phyloP scores from a whole-genome alignment of 2,113 vertebrate species.

The Grallaria varia region DNA sequence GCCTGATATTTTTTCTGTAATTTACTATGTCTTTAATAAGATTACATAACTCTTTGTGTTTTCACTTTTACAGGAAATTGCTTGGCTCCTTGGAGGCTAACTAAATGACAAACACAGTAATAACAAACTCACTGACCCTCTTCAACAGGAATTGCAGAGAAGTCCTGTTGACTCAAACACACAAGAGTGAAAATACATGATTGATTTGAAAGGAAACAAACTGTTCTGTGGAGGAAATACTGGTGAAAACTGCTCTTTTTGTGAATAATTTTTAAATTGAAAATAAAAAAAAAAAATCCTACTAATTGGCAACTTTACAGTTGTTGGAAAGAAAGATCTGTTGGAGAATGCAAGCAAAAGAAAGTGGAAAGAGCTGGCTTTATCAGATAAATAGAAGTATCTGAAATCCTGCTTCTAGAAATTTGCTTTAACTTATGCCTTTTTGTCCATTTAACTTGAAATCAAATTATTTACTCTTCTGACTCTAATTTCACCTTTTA shows the following conservation, averaged over 20 bases:
- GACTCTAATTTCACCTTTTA: background rate
- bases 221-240: background rate
- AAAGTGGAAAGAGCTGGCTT: background rate
- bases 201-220: conserved; percentile 7
- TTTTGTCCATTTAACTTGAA: background rate
- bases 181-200: background rate
- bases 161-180: background rate
- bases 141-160: background rate
- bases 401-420: background rate
- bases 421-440: background rate
- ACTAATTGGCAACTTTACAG: background rate
- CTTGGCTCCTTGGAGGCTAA: background rate
- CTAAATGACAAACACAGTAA: conserved; percentile 9
- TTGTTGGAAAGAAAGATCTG: background rate
- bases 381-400: background rate
- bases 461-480: background rate
- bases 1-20: background rate
- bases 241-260: background rate
- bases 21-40: background rate
- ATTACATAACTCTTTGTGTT: conserved; percentile 5
- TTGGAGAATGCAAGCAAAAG: background rate
- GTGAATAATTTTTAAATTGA: background rate
- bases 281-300: background rate
- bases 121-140: conserved; percentile 3
- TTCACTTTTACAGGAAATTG: conserved; percentile 43